phyloP scores from a whole-genome alignment of 2,797 vertebrate species.

The Anguilla pacifica region DNA sequence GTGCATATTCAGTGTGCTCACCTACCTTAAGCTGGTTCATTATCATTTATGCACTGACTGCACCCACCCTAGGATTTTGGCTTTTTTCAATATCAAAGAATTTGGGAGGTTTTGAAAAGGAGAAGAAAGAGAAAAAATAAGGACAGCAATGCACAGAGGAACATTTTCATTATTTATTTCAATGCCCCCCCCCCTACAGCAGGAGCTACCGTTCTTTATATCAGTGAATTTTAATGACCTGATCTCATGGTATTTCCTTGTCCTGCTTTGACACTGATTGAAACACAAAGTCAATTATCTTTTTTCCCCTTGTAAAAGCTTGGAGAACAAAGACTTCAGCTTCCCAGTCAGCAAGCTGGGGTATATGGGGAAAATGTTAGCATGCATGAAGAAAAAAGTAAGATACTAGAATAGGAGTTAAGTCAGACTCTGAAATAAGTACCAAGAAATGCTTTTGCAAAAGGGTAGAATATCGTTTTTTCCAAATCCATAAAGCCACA shows the following conservation, averaged over 20 bases:
- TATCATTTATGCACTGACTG: background rate
- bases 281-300: constrained; percentile 59
- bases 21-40: background rate
- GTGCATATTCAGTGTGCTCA: background rate
- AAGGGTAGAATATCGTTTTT: background rate
- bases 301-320: constrained; percentile 48
- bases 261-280: constrained; percentile 55
- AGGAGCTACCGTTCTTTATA: constrained; percentile 32
- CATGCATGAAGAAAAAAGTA: background rate
- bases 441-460: background rate
- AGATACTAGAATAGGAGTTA: constrained; percentile 18
- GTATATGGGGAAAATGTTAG: background rate
- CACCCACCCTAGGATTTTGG: background rate
- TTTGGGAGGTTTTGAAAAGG: constrained; percentile 40
- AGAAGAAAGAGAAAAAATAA: constrained; percentile 44
- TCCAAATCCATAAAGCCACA: background rate
- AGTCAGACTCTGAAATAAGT: constrained; percentile 10
- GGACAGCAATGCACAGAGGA: constrained; percentile 54
- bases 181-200: constrained; percentile 55
- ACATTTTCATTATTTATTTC: constrained; percentile 58
- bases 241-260: constrained; percentile 69
- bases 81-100: constrained; percentile 51
- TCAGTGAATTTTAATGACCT: constrained; percentile 64
- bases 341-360: constrained; percentile 43
- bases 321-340: constrained; percentile 43